phyloP scores from a whole-genome alignment of 2,888 invertebrate genomes.

The Conus canariensis region DNA sequence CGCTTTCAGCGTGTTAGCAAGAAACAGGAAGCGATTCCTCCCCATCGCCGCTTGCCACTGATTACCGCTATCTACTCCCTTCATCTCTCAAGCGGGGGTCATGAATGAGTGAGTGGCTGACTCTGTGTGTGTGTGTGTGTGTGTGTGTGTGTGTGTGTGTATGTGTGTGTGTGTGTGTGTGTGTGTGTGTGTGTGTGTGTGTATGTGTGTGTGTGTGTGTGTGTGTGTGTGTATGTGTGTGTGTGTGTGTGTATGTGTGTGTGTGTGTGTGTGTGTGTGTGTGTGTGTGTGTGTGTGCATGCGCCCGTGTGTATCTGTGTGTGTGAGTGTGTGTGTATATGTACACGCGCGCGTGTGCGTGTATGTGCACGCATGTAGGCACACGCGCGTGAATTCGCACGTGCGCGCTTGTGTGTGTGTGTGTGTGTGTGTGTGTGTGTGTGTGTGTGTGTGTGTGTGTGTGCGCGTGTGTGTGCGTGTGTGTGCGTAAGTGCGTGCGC shows the following conservation, averaged over 20 bases:
- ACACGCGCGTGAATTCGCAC: not conserved
- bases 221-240: not conserved
- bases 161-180: not conserved
- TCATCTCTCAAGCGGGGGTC: no score
- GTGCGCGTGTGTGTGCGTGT: no score
- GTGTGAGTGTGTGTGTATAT: no score
- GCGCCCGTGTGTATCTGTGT: not conserved
- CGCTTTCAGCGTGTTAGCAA: no score
- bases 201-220: not conserved
- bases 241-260: not conserved
- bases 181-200: not conserved
- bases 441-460: no score
- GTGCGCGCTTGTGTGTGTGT: not conserved
- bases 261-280: not conserved
- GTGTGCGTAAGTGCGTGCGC: no score
- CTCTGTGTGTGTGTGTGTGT: not conserved
- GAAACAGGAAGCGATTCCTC: no score
- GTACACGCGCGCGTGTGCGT: not conserved
- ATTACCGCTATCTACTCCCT: no score
- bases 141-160: no score
- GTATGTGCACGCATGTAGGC: no score
- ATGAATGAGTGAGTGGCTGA: not conserved
- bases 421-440: no score
- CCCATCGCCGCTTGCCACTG: no score
- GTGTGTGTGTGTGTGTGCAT: not conserved